Percentiles rank a stretch among this genome's conserved stretches.
These are phyloP conservation scores for Andrena fulva DNA, from an alignment of 2,888 invertebrate genomes.

Conservation along the genomic window DNA sequence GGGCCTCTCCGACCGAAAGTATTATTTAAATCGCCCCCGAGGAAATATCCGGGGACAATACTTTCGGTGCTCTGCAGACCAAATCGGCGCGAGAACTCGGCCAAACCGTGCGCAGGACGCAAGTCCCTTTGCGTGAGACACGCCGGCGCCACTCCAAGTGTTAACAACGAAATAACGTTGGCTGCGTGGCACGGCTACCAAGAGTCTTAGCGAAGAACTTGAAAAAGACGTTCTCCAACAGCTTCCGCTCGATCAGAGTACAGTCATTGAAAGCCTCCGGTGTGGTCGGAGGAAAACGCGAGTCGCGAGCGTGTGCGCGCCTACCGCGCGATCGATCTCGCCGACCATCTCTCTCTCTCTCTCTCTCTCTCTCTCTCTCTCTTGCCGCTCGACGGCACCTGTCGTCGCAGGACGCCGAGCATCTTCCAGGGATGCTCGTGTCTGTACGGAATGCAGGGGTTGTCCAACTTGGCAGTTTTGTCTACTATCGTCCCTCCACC, in stretches of 20 bases:
- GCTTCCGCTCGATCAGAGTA: slow-evolving; percentile 35
- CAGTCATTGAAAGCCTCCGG: slow-evolving; percentile 57
- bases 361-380: neutral
- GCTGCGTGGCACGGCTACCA: neutral
- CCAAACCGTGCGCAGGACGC: too few relatives aligned
- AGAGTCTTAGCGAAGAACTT: neutral
- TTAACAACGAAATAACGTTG: neutral
- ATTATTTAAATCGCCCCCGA: too few relatives aligned
- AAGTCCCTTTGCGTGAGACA: too few relatives aligned
- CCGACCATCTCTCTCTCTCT: neutral
- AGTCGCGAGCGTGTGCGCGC: slow-evolving; percentile 20
- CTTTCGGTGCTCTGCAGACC: too few relatives aligned
- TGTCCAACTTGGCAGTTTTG: slow-evolving; percentile 73
- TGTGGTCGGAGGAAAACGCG: slow-evolving; percentile 30
- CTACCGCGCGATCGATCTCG: slow-evolving; percentile 3
- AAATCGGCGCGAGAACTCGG: neutral
- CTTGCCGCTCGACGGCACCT: slow-evolving; percentile 6
- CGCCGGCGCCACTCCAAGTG: too few relatives aligned
- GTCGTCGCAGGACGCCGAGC: slow-evolving; percentile 44
- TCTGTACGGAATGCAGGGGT: slow-evolving; percentile 70
- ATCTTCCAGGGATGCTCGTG: slow-evolving; percentile 47
- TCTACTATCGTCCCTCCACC: slow-evolving; percentile 17
- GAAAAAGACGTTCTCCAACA: slow-evolving; percentile 10
- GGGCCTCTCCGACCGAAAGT: too few relatives aligned
- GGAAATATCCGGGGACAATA: too few relatives aligned